Evolutionary conservation across 2,888 invertebrate genomes (phyloP), one percentile per base, ranked within the genome.

Genomic region (Thereva unica): DNA sequence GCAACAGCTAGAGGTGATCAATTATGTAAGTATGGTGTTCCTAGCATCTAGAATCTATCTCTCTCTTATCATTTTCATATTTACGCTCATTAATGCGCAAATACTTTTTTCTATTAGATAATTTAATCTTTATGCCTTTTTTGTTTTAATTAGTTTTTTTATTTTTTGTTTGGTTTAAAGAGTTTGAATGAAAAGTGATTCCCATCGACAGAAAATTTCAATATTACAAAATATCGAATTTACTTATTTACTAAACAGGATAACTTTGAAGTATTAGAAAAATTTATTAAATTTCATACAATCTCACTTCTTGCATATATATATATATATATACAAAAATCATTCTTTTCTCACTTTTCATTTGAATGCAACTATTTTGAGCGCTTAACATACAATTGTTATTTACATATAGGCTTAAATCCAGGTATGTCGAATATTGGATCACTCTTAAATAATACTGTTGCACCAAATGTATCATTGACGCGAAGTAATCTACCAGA

Each of bases 391-490:
- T 64, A 64, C 57, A 68, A 64, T 59, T 61, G 53, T 59, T 67
- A 67, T 69, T 66, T 66, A 57, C 56, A 57, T 57, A 57, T 65
- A 65, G 65, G 65, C 56, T 75, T 80, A 44, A 81, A 78, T 76
- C 76, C 80, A 57, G 78, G 78, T 71, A 74, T 80, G 41, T 77
- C 77, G 71, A 93, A 91, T 75, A 92, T 95, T 75, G 92, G 90
- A 77, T 92, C 90, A 70, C 84, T 96, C 73, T 85, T 95, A 75
- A 92, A 91, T 77, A 90, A 90, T 74, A 90, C 89, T 55, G 81
- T 80, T 64, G 92, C 93, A 70, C 93, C 94, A 65, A 96, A 96
- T 80, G 95, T 96, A 64, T 89, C 95, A 69, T 84, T 95, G 71
- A 90, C 92, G 79, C 84, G 89, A 69, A 86, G 87, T 47, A 85